These are phyloP conservation scores for Pelodiscus sinensis DNA, from an alignment of 2,113 vertebrate species.

Conservation along the genomic window DNA sequence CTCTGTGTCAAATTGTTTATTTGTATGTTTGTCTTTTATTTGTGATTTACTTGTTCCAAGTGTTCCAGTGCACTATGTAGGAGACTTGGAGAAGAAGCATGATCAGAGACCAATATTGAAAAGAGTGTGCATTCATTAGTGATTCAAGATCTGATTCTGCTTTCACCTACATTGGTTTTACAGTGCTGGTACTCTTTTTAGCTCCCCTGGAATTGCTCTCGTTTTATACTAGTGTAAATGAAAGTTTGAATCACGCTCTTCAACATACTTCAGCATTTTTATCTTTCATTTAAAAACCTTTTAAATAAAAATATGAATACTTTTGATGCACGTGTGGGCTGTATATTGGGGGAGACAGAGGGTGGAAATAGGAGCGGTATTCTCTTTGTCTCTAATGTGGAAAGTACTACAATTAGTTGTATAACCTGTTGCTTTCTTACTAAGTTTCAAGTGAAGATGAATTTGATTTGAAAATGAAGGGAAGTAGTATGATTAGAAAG, in stretches of 20 bases:
- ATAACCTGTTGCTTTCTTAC: neutral
- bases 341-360: neutral
- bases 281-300: neutral
- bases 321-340: neutral
- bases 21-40: slow-evolving; percentile 59
- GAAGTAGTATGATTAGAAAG: neutral
- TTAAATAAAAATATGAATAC: neutral
- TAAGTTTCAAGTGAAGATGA: neutral
- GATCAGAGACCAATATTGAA: slow-evolving; percentile 23
- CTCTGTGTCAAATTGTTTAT: slow-evolving; percentile 58
- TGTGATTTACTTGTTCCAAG: slow-evolving; percentile 49
- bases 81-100: neutral
- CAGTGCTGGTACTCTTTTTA: neutral
- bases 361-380: neutral
- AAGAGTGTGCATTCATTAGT: neutral
- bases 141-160: neutral
- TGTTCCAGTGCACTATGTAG: neutral
- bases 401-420: neutral
- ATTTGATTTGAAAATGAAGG: neutral
- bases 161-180: slow-evolving; percentile 16
- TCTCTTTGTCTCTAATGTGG: neutral
- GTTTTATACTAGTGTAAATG: neutral
- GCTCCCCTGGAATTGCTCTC: neutral
- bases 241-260: neutral
- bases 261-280: neutral